Evolutionary conservation across 2,113 vertebrate species (phyloP).

Genomic region (Myxocyprinus asiaticus): DNA sequence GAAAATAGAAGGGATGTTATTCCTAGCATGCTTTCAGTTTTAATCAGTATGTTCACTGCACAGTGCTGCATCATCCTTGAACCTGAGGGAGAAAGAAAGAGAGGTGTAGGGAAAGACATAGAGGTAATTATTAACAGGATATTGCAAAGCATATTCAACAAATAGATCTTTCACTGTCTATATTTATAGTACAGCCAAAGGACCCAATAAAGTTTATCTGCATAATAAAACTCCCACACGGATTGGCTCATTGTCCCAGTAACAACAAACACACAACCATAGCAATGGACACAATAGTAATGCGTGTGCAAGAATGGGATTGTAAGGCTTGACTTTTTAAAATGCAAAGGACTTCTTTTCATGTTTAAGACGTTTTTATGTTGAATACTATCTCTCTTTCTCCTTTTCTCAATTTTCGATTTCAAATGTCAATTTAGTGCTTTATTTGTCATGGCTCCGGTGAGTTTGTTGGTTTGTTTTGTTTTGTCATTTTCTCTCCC

Average conservation of each 20-base stretch:
- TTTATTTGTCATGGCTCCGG: too few species aligned
- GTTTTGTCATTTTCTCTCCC: too few species aligned
- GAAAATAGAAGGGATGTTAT: conserved; percentile 5
- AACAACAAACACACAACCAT: background rate
- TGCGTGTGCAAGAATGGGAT: too few species aligned
- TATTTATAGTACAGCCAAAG: background rate
- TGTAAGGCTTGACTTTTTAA: too few species aligned
- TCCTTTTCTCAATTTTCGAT: too few species aligned
- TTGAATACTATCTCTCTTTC: too few species aligned
- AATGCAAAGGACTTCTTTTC: too few species aligned
- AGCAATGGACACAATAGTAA: background rate
- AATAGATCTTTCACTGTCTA: background rate
- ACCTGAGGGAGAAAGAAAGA: background rate
- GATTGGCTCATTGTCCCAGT: background rate
- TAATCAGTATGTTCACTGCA: background rate
- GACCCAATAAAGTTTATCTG: background rate
- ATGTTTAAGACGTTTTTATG: too few species aligned
- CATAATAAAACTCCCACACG: background rate
- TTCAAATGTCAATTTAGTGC: too few species aligned
- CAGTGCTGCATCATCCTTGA: conserved; percentile 7
- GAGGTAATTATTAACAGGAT: too few species aligned
- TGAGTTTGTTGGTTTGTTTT: too few species aligned
- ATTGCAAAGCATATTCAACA: background rate
- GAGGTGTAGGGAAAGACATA: conserved; percentile 3
- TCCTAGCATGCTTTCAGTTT: conserved; percentile 30